phyloP scores from a whole-genome alignment of 2,888 invertebrate genomes.

The Argynnis bischoffii region DNA sequence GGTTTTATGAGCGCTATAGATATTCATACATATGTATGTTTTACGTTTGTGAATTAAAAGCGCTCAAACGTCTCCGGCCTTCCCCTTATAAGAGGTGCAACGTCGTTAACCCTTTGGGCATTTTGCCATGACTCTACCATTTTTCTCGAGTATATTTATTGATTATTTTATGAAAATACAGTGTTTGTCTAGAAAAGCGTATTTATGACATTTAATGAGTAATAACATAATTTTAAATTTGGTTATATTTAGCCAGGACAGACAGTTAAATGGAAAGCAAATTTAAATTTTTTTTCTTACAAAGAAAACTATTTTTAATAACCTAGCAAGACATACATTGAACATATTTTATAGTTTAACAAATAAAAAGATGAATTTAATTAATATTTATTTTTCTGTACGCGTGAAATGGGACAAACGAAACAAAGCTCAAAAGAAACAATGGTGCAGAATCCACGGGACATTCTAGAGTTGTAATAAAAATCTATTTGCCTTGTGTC shows the following conservation, averaged over 20 bases:
- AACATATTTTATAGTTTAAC: neutral
- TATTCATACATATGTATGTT: neutral
- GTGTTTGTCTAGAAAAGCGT: neutral
- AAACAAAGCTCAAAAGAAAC: neutral
- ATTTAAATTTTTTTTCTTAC: too few relatives aligned
- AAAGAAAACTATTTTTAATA: too few relatives aligned
- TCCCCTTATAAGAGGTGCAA: neutral
- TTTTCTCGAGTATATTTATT: slow-evolving; percentile 6
- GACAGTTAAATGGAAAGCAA: too few relatives aligned
- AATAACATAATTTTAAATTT: neutral
- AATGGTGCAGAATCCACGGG: neutral
- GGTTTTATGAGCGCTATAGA: neutral
- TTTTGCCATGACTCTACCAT: slow-evolving; percentile 5
- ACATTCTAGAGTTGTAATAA: neutral
- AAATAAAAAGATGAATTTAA: neutral
- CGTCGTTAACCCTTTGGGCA: slow-evolving; percentile 1
- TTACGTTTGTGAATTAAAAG: neutral
- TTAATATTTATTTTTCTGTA: neutral
- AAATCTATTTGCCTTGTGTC: slow-evolving; percentile 3
- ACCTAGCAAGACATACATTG: too few relatives aligned
- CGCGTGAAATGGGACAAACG: neutral
- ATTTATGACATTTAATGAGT: neutral
- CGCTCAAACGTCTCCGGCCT: neutral
- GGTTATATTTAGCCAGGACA: too few relatives aligned
- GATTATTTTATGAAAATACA: slow-evolving; percentile 5